These are phyloP conservation scores for Hyles euphorbiae DNA, from an alignment of 1,140 invertebrate species.

Conservation along the genomic window DNA sequence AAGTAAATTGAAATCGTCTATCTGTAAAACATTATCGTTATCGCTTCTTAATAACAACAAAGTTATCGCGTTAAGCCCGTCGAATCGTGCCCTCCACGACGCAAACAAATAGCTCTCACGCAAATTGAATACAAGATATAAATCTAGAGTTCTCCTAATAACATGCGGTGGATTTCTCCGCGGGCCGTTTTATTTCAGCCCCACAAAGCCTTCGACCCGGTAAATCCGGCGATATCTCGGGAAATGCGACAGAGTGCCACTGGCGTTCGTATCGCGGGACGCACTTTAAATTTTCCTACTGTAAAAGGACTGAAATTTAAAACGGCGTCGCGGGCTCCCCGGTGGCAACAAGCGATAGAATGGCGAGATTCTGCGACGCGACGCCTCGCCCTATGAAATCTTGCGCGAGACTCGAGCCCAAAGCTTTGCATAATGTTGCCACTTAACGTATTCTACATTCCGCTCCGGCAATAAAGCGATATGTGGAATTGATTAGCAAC, in stretches of 20 bases:
- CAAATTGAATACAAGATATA: constrained; percentile 68
- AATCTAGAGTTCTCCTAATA: constrained; percentile 63
- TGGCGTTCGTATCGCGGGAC: constrained; percentile 41
- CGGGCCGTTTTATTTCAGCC: constrained; percentile 62
- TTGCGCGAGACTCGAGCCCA: constrained; percentile 2
- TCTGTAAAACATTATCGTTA: constrained; percentile 15
- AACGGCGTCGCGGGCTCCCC: constrained; percentile 27
- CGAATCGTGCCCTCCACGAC: constrained; percentile 24
- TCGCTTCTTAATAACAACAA: constrained; percentile 26
- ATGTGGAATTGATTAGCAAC: constrained; percentile 30
- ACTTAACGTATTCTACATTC: constrained; percentile 36
- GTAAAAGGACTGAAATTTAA: constrained; percentile 48
- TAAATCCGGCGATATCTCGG: constrained; percentile 62
- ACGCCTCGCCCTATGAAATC: constrained; percentile 2
- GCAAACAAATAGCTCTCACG: constrained; percentile 49
- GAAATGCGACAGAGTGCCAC: constrained; percentile 54
- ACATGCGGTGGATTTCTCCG: constrained; percentile 63
- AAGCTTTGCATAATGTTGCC: constrained; percentile 44
- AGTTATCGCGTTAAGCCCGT: constrained; percentile 29
- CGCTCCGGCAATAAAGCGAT: constrained; percentile 22
- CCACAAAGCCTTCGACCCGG: constrained; percentile 57
- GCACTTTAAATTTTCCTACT: constrained; percentile 54
- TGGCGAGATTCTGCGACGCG: not conserved
- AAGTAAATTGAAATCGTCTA: no score
- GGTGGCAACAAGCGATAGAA: constrained; percentile 30